phyloP scores from a whole-genome alignment of 2,113 vertebrate species.

The Dromaius novaehollandiae region DNA sequence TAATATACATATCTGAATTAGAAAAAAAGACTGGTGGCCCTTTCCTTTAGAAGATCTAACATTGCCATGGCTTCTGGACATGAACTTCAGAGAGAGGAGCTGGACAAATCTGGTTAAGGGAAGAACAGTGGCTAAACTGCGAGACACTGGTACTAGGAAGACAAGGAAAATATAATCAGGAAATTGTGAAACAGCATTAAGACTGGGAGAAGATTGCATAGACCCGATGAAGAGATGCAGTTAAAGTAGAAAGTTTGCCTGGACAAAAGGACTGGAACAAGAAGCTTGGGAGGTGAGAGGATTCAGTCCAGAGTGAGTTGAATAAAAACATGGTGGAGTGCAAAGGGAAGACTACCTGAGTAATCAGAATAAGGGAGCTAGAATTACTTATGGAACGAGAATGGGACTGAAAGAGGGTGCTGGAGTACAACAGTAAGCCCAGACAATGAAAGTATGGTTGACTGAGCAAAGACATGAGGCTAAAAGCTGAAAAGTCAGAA shows the following conservation, averaged over 20 bases:
- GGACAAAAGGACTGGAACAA: background rate
- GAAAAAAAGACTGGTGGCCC: background rate
- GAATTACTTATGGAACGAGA: constrained; percentile 31
- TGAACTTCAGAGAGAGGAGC: background rate
- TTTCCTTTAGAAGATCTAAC: background rate
- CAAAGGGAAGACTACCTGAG: background rate
- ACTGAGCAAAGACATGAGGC: background rate
- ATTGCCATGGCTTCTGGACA: background rate
- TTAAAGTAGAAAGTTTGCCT: background rate
- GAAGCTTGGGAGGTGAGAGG: background rate
- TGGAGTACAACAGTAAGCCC: constrained; percentile 6
- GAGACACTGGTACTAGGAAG: background rate
- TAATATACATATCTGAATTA: background rate
- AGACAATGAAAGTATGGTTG: background rate
- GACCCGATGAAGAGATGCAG: background rate
- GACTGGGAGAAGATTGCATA: background rate
- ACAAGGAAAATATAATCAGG: background rate
- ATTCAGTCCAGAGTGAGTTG: background rate
- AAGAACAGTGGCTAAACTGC: background rate
- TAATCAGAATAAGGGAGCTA: background rate
- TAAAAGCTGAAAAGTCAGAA: background rate
- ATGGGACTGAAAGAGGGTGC: background rate
- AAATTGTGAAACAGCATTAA: background rate
- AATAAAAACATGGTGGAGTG: background rate
- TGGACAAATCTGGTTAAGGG: background rate